Evolutionary conservation across 2,113 vertebrate genomes (phyloP).

Genomic region (Campylomormyrus numenius): DNA sequence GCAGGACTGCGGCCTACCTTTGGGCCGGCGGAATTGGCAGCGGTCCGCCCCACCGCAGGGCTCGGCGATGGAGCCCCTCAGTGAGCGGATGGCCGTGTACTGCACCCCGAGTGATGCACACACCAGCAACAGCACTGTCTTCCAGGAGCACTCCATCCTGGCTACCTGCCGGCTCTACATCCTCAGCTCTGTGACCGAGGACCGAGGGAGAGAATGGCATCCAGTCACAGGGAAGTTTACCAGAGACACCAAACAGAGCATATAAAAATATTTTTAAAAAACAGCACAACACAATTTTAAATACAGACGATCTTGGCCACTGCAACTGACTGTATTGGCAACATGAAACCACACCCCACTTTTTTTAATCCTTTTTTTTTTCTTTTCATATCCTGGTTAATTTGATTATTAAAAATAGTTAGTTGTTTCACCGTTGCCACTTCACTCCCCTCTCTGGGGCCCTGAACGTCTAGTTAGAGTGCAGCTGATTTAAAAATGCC

Average conservation of each 20-base stretch:
- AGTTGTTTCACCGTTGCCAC: background rate
- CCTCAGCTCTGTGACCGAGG: constrained; percentile 27
- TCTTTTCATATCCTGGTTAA: background rate
- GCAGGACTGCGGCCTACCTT: constrained; percentile 47
- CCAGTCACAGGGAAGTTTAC: background rate
- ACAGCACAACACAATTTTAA: background rate
- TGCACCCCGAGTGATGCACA: constrained; percentile 65
- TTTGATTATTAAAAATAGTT: background rate
- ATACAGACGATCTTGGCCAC: background rate
- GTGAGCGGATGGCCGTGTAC: constrained; percentile 65
- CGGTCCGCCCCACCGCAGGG: constrained; percentile 50
- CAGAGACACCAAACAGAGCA: background rate
- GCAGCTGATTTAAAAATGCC: background rate
- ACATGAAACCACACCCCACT: background rate
- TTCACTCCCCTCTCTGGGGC: background rate
- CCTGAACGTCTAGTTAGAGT: background rate
- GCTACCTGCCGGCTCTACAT: constrained; percentile 46
- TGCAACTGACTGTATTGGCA: background rate
- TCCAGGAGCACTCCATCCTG: constrained; percentile 73
- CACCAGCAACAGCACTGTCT: constrained; percentile 63
- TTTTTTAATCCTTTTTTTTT: background rate
- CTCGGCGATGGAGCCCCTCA: constrained; percentile 54
- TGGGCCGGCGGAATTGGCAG: constrained; percentile 49
- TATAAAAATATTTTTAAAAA: background rate
- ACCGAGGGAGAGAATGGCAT: background rate